Evolutionary conservation across 2,113 vertebrate species (phyloP), one percentile per base, ranked within the genome.

Genomic region (Sorex fumeus): DNA sequence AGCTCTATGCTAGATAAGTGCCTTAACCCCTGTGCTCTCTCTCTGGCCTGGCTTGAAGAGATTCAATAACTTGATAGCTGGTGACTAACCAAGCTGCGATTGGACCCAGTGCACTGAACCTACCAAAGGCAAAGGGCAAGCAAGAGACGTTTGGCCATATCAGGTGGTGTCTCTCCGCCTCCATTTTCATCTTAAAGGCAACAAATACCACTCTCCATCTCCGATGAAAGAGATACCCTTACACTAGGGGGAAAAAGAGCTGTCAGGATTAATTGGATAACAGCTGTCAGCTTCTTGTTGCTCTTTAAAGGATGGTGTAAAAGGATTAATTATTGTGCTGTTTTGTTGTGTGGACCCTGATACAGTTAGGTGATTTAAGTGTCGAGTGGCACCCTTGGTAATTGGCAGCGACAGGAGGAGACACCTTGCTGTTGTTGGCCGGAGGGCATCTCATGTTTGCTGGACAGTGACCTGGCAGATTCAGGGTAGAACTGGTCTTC

Each of bases 201-300:
- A 72, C 40, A 93, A 94, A 82, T 76, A 88, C 32, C 34, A 80
- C 94, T 90, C 80, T 67, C 64, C 15, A 36, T 92, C 40, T 78
- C 67, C 91, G 62, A 75, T 45, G 34, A 67, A 88, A 94, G 79
- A 95, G 88, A 92, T 94, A 91, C 69, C 93, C 96, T 95, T 89
- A 93, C 67, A 34, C 93, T 79, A 91, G 92, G 94, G 93, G 93
- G 40, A 87, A 91, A 94, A 94, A 81, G 87, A 86, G 79, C 94
- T 96, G 93, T 96, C 88, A 93, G 88, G 86, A 95, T 96, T 96
- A 96, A 95, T 97, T 96, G 92, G 94, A 89, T 95, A 97, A 96
- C 92, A 95, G 91, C 94, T 95, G 95, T 96, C 95, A 96, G 92
- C 92, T 84, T 92, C 87, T 93, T 71, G 81, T 87, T 60, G 87